These are phyloP conservation scores for Stenchaetothrips biformis DNA, from an alignment of 2,888 invertebrate genomes.

Conservation along the genomic window DNA sequence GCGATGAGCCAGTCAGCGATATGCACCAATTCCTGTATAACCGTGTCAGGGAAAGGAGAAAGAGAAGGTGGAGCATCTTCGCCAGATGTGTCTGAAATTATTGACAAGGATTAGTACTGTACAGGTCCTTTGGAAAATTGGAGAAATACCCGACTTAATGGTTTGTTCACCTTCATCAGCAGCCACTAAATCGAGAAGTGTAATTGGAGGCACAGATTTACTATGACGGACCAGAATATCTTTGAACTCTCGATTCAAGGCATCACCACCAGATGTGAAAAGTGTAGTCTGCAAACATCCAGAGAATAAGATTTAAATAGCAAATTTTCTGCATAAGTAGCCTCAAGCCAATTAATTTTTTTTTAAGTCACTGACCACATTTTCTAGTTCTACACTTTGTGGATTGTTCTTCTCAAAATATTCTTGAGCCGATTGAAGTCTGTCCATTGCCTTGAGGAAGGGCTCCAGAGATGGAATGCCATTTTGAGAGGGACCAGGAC, in stretches of 20 bases:
- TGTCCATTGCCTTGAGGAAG: conserved; percentile 69
- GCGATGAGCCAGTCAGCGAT: conserved; percentile 84
- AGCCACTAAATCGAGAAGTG: conserved; percentile 81
- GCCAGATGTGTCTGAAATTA: conserved; percentile 39
- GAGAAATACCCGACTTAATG: conserved; percentile 37
- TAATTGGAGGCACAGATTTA: conserved; percentile 76
- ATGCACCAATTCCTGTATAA: conserved; percentile 64
- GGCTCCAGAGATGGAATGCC: conserved; percentile 44
- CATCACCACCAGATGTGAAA: conserved; percentile 77
- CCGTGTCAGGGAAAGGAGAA: conserved; percentile 64
- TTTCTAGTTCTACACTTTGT: conserved; percentile 87
- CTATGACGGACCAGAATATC: conserved; percentile 80
- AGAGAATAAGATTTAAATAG: conserved; percentile 27
- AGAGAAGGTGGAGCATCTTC: conserved; percentile 58
- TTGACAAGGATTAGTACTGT: conserved; percentile 14
- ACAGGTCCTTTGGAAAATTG: conserved; percentile 30
- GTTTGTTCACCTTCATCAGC: conserved; percentile 71
- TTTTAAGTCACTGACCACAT: conserved; percentile 65
- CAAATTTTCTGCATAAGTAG: neutral
- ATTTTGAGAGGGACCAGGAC: conserved; percentile 54
- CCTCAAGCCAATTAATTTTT: neutral
- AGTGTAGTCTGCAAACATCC: conserved; percentile 56
- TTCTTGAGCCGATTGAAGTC: conserved; percentile 77
- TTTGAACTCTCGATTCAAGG: conserved; percentile 82
- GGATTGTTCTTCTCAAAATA: conserved; percentile 92